Base-by-base conservation (phyloP, 2,888 invertebrate species). In the Lycophotia porphyrea region DNA sequence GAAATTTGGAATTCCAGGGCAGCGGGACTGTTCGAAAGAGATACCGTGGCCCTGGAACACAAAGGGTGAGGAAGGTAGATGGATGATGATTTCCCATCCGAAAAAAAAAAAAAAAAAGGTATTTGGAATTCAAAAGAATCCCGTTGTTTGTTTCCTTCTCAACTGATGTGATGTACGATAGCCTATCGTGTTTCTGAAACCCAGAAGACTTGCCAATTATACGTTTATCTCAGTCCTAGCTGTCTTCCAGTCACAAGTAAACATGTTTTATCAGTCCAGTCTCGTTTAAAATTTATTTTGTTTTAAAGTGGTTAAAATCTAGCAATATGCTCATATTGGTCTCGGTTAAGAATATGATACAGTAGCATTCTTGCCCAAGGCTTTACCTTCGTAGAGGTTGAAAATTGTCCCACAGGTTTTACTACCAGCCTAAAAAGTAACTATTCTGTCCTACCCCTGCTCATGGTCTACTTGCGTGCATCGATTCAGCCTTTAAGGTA, bases 141-240 rank as follows among this genome's bases (percentile, higher is more conserved):
- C 5, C n/a, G 21, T 55, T 39, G 9, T 71, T 79, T 55, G 31
- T 55, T 47, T 36, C 49, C 24, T 47, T 31, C 31, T 15, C n/a
- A 31, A 24, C 15, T 34, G 63, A 64, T n/a, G n/a, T n/a, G 27
- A 55, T n/a, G 8, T 31, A 13, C 44, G 63, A 64, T 71, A 55
- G 55, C 15, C n/a, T 71, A 55, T 71, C 71, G 8, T 15, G 71
- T 47, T 47, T 42, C 3, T 5, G 24, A 73, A 73, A 80, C 64
- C 24, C 5, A 13, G 21, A 21, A 76, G 8, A 27, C n/a, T 55
- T 71, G 76, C 80, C 80, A 80, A 80, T 71, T 71, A 64, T 9
- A 71, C 27, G 49, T 73, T 72, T 78, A 78, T 73, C 64, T 72
- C 5, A 42, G 49, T 49, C 44, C 44, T 24, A 64, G 5, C 15